Evolutionary conservation across 1,140 invertebrate genomes (phyloP).

Genomic region (Drosophila insularis): DNA sequence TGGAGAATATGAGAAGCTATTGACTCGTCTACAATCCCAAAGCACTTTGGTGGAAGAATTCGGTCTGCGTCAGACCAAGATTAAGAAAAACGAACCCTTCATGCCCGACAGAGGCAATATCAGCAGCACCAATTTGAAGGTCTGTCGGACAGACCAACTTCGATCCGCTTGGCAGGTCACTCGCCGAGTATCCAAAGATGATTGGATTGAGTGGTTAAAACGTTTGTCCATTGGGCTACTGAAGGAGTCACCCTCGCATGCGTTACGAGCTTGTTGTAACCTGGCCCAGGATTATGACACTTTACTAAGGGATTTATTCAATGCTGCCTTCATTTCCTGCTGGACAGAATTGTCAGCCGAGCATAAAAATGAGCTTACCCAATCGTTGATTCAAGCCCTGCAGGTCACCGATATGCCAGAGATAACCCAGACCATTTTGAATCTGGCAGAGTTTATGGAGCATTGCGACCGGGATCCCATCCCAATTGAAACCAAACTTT

Average conservation of each 20-base stretch:
- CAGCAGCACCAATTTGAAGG: constrained; percentile 91
- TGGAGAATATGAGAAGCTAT: constrained; percentile 90
- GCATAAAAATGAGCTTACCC: constrained; percentile 93
- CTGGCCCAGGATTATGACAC: constrained; percentile 97
- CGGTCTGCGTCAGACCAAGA: constrained; percentile 84
- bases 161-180: constrained; percentile 95
- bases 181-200: constrained; percentile 96
- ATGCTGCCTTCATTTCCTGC: constrained; percentile 99
- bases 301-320: constrained; percentile 96
- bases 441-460: constrained; percentile 99
- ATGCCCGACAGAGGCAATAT: constrained; percentile 82
- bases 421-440: constrained; percentile 98
- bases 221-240: constrained; percentile 95
- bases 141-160: constrained; percentile 90
- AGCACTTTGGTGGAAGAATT: constrained; percentile 86
- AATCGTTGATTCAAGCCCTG: constrained; percentile 94
- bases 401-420: constrained; percentile 97
- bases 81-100: constrained; percentile 84
- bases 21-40: constrained; percentile 88
- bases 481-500: constrained; percentile 92
- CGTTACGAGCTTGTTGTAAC: constrained; percentile 94
- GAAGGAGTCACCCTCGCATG: constrained; percentile 97
- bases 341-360: constrained; percentile 96
- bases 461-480: constrained; percentile 98
- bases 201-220: constrained; percentile 98